Base-by-base conservation (phyloP, 2,113 vertebrate genomes). In the Indicator indicator region DNA sequence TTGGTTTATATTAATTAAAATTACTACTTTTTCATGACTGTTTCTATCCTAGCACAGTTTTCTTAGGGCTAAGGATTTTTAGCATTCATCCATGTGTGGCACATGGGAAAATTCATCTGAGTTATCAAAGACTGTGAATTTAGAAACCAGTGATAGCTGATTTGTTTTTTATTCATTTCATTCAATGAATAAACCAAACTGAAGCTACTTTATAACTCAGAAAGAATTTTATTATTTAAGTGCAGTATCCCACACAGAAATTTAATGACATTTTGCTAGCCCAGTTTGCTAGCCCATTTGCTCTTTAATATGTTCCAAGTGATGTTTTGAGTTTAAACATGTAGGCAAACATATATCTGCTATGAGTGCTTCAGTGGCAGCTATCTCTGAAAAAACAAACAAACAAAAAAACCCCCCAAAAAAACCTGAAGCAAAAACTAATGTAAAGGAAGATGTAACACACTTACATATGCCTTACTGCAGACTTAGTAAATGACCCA, bases 381-480 rank as follows among this genome's bases (percentile, higher is more conserved):
- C 28, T 83, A 1, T 48, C 6, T 77, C 48, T 91, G 74, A 42
- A 78, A 84, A 86, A 83, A 16, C 15, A 44, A 44, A 44, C 42
- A 44, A 44, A 44, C 42, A 44, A 44, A 14, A 73, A 46, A 48
- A 23, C 17, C 36, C 36, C 17, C n/a, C n/a, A n/a, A n/a, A 30
- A 17, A 30, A 58, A 58, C 6, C 23, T 32, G 32, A 70, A 70
- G 13, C 11, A 58, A 70, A 76, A 59, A 7, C 16, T 54, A 30
- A 21, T 67, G n/a, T 36, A 62, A 88, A 83, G 40, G 21, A 48
- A 54, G 7, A 4, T 26, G 18, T 5, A 74, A 32, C 27, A 48
- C 0, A 0, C 5, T 75, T 50, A 27, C 8, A 6, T 40, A 18
- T 55, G 28, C 40, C 32, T 5, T 70, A 15, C 40, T 77, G 16